phyloP scores from a whole-genome alignment of 2,113 vertebrate genomes.

The Antennarius striatus region DNA sequence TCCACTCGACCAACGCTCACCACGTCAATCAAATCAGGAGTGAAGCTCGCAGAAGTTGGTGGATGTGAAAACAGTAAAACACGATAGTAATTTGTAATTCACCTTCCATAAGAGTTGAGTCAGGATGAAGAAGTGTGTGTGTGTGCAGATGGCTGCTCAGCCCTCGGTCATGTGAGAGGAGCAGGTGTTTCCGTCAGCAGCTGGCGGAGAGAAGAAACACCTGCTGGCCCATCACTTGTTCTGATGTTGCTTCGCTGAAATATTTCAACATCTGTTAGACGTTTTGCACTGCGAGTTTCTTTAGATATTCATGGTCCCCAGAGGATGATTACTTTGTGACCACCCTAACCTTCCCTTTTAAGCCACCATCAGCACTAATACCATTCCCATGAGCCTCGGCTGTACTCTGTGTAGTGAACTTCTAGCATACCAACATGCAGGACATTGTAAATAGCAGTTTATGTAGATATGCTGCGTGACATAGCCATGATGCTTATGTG shows the following conservation, averaged over 20 bases:
- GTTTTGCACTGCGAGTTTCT: not conserved
- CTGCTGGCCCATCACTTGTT: slow-evolving; percentile 20
- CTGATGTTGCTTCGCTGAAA: not conserved
- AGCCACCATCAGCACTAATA: not conserved
- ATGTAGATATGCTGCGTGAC: not conserved
- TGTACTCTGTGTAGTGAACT: not conserved
- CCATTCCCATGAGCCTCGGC: not conserved
- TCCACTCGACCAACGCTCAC: not conserved
- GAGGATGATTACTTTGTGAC: not conserved
- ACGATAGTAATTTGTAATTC: too few relatives aligned
- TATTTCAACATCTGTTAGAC: not conserved
- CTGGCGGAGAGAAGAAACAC: slow-evolving; percentile 17
- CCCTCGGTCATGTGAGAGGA: slow-evolving; percentile 5
- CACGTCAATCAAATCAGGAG: slow-evolving; percentile 2
- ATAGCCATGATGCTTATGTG: not conserved
- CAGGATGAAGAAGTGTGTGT: not conserved
- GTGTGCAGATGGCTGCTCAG: not conserved
- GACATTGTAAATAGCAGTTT: not conserved
- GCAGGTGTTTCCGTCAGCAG: slow-evolving; percentile 4
- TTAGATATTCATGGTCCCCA: not conserved
- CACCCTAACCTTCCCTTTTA: not conserved
- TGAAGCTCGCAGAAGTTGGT: not conserved
- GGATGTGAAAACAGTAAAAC: slow-evolving; percentile 1
- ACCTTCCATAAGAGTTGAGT: too few relatives aligned
- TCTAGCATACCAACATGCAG: not conserved